Evolutionary conservation across 2,113 vertebrate genomes (phyloP), one percentile per base, ranked within the genome.

Genomic region (Agelaius tricolor): DNA sequence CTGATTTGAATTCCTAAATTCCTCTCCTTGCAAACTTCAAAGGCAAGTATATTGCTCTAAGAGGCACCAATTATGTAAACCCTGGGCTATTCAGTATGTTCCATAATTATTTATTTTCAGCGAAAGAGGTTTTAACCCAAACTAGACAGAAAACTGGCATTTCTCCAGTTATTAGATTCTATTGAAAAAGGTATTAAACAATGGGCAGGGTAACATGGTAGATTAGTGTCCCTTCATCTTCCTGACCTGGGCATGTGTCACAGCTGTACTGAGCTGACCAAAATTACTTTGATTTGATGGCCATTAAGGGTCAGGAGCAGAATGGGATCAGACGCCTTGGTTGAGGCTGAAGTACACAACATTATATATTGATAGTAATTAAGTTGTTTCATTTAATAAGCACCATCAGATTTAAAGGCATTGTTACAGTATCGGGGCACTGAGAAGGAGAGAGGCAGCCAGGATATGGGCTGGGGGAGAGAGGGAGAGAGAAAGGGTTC

Each of bases 301-400:
- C 97, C 92, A 57, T 97, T 98, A 97, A 97, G 97, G 97, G 97
- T 97, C 98, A 97, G 95, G 74, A 91, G 94, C 89, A 90, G 97
- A 98, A 97, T 96, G 94, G 94, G 95, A 97, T 98, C 97, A 97
- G 97, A 96, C 3, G 16, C 95, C 92, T 96, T 3, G 3, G 95
- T 59, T 61, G 93, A 96, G 94, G 61, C 79, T 95, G 95, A 95
- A 97, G 97, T 95, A 90, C 83, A 86, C 67, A 94, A 93, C 96
- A 88, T 97, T 97, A 97, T 97, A 93, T 97, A 97, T 97, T 97
- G 97, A 97, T 91, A 97, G 96, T 97, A 97, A 98, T 98, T 98
- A 98, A 98, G 90, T 93, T 97, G 96, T 97, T 97, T 94, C 95
- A 90, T 97, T 98, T 98, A 98, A 98, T 98, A 97, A 97, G 79